A percentile compares a stretch with the other conserved stretches of the same genome.
Conservation (phyloP, 1,140 invertebrate species). For the Procambarus clarkii region DNA sequence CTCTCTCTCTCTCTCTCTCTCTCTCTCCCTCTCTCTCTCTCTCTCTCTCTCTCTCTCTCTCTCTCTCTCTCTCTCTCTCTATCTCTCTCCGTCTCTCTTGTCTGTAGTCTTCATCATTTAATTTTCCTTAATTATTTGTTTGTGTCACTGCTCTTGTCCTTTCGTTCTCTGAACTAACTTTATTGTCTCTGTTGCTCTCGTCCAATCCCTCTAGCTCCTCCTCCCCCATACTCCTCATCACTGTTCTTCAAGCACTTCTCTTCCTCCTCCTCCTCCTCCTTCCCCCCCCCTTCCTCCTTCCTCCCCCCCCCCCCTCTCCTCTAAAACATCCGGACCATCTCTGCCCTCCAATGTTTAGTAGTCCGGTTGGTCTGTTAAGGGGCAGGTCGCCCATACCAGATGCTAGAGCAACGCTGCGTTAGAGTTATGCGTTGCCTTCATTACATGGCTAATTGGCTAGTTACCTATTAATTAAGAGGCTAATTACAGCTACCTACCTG, state of each 20-base stretch:
- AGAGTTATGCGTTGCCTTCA: conserved; percentile 11
- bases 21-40: too few species aligned
- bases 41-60: too few species aligned
- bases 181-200: too few species aligned
- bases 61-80: too few species aligned
- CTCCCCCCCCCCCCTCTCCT: background rate
- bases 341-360: background rate
- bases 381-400: background rate
- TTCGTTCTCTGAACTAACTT: too few species aligned
- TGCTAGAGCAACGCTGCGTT: background rate
- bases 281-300: background rate
- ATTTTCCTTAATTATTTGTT: too few species aligned
- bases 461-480: conserved; percentile 38
- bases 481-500: background rate
- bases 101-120: too few species aligned
- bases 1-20: too few species aligned
- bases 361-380: background rate
- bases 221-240: background rate
- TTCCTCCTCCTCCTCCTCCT: background rate
- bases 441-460: conserved; percentile 30
- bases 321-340: background rate
- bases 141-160: background rate
- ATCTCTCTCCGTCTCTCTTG: too few species aligned
- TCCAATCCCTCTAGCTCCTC: background rate
- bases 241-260: background rate